Base-by-base conservation (phyloP, 37 sponge, comb jelly and placozoan species). In the Chondrosia reniformis region DNA sequence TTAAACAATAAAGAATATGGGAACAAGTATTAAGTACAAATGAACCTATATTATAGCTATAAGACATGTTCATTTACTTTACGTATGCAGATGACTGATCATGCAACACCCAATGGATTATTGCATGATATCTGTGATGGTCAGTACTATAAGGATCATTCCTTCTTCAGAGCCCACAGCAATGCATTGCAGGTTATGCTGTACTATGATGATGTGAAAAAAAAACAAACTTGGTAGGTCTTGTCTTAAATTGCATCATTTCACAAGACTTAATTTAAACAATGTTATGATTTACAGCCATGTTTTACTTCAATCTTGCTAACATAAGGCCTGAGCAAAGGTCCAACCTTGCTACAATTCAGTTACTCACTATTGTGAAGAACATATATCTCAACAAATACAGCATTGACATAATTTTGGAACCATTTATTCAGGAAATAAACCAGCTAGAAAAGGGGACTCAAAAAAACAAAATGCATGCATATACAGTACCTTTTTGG, bases 101-200 rank as follows among this genome's bases (percentile, higher is more conserved):
- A n/a, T n/a, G n/a, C n/a, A n/a, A n/a, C n/a, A n/a, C n/a, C 15
- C 9, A n/a, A 34, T 21, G 72, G 72, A 24, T 21, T 74, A 9
- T 28, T 81, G 63, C n/a, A 31, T 28, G 89, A 88, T 72, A 80
- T 45, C 41, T 83, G 89, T 75, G 89, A 88, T 83, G 89, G 84
- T 12, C 17, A 24, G 13, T n/a, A 43, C 10, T 83, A 37, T 72
- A 63, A 69, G 52, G 25, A 52, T 24, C 80, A 83, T 63, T 73
- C 76, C 28, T 65, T 88, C 3, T 88, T 79, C 33, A 33, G 25
- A 17, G 38, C 33, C 0, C 67, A 79, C 45, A 33, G 41, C 3
- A 52, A 59, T 40, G 79, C 80, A 44, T 61, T 88, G 45, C 80
- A 88, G 63, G 67, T 88, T 37, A 63, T 65, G 58, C 52, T 83